phyloP scores from a whole-genome alignment of 2,113 vertebrate species.

The Rhinoderma darwinii region DNA sequence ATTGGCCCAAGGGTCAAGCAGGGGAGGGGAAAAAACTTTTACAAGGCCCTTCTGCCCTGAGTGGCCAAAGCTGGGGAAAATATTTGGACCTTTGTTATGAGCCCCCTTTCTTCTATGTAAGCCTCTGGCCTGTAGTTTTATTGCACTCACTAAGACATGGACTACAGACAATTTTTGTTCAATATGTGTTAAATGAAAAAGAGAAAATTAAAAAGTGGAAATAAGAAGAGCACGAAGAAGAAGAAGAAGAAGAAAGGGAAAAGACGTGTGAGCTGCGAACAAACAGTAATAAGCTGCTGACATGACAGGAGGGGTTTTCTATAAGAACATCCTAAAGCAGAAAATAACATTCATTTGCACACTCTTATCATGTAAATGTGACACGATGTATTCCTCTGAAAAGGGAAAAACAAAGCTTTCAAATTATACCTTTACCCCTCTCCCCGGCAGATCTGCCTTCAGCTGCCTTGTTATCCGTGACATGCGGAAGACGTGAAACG shows the following conservation, averaged over 20 bases:
- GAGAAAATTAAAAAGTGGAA: not conserved
- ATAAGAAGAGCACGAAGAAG: not conserved
- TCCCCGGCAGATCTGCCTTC: not conserved
- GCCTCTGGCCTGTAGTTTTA: too few relatives aligned
- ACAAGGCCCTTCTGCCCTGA: too few relatives aligned
- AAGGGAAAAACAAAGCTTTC: constrained; percentile 19
- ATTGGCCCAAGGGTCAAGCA: too few relatives aligned
- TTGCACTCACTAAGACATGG: not conserved
- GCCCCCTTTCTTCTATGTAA: too few relatives aligned
- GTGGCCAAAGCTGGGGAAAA: too few relatives aligned
- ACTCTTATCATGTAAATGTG: constrained; percentile 47
- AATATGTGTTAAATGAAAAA: not conserved
- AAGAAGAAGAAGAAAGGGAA: not conserved
- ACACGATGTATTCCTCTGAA: not conserved
- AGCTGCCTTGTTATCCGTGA: not conserved
- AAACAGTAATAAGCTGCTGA: constrained; percentile 9
- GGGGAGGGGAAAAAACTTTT: too few relatives aligned
- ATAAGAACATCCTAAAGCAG: not conserved
- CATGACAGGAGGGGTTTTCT: constrained; percentile 22
- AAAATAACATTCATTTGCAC: constrained; percentile 46
- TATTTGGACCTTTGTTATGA: too few relatives aligned
- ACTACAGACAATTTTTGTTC: too few relatives aligned
- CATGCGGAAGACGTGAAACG: constrained; percentile 15
- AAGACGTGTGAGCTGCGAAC: not conserved
- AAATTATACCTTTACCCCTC: constrained; percentile 19